Conservation (phyloP, 1,140 invertebrate species). For the Apis laboriosa region DNA sequence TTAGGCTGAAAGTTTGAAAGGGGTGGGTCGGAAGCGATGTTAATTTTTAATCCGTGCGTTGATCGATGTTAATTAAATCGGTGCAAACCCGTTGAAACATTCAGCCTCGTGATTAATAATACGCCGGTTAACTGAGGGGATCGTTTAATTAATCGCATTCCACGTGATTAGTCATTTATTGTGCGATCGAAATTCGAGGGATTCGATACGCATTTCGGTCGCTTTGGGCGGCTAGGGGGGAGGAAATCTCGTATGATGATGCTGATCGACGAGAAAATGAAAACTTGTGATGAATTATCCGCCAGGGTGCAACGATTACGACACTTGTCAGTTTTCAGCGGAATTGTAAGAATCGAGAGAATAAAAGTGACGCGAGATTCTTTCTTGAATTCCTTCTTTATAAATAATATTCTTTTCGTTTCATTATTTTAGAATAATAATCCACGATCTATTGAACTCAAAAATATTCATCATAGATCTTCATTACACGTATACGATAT, state of each 20-base stretch:
- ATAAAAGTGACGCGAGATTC: no score
- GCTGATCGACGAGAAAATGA: conserved; percentile 6
- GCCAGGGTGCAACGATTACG: conserved; percentile 1
- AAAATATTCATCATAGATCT: no score
- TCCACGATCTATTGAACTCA: no score
- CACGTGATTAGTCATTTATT: conserved; percentile 25
- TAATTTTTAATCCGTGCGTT: not conserved
- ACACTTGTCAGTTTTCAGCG: conserved; percentile 26
- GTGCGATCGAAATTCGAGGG: not conserved
- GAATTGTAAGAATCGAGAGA: conserved; percentile 17
- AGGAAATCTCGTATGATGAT: not conserved
- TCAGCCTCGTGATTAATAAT: conserved; percentile 14
- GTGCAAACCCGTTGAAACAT: conserved; percentile 1
- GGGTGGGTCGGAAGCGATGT: not conserved
- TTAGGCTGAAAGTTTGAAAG: not conserved
- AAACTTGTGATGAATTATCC: conserved; percentile 53
- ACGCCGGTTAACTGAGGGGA: not conserved
- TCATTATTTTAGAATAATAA: no score
- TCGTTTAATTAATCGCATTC: conserved; percentile 23
- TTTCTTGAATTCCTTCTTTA: not conserved
- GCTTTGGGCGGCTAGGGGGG: not conserved
- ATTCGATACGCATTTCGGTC: not conserved
- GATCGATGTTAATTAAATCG: conserved; percentile 37
- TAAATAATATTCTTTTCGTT: not conserved
- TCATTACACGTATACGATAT: no score